Evolutionary conservation across 2,888 invertebrate species (phyloP).

Genomic region (Leucophenga maculata): DNA sequence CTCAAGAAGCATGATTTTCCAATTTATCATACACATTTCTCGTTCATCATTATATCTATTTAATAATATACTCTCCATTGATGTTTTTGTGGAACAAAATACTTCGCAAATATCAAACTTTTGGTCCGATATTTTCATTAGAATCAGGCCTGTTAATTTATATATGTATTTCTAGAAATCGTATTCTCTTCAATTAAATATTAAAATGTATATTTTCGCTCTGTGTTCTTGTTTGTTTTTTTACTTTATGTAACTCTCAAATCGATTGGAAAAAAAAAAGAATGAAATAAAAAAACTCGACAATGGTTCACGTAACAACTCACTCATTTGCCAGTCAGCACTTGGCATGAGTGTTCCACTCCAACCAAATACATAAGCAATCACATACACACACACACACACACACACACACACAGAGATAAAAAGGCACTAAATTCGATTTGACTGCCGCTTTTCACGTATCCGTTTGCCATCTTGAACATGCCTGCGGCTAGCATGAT

Average conservation of each 20-base stretch:
- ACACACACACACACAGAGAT: not conserved
- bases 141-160: too few relatives aligned
- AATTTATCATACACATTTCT: too few relatives aligned
- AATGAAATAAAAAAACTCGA: too few relatives aligned
- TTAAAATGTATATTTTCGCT: conserved; percentile 33
- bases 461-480: not conserved
- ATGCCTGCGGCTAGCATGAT: not conserved
- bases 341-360: conserved; percentile 35
- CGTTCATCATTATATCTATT: too few relatives aligned
- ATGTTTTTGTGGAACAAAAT: too few relatives aligned
- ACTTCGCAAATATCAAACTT: too few relatives aligned
- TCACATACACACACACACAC: conserved; percentile 1
- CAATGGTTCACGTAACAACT: conserved; percentile 48
- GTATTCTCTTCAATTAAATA: not conserved
- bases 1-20: too few relatives aligned
- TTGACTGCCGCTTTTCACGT: conserved; percentile 4
- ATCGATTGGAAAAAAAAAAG: conserved; percentile 60
- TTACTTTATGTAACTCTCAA: conserved; percentile 63
- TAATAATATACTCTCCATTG: too few relatives aligned
- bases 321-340: conserved; percentile 28
- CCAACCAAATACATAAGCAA: conserved; percentile 46
- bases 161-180: too few relatives aligned
- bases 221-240: conserved; percentile 37
- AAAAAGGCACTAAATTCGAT: not conserved
- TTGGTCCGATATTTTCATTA: too few relatives aligned